A percentile compares a stretch with the other conserved stretches of the same genome.
Conservation (phyloP, 2,113 vertebrate genomes). For the Alethe diademata region DNA sequence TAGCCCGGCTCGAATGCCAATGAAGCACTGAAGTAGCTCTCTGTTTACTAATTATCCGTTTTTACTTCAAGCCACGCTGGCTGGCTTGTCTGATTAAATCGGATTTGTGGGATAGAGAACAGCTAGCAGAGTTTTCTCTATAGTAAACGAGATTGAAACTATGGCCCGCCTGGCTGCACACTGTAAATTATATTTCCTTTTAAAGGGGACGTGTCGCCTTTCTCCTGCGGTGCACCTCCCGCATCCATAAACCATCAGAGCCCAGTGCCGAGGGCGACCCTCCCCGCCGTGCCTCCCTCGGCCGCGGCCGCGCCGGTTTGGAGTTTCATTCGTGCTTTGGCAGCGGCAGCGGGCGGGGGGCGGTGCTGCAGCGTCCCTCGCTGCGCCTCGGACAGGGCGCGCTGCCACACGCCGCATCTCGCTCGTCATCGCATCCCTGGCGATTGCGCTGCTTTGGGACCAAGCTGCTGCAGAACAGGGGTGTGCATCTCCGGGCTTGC, state of each 20-base stretch:
- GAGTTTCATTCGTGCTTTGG: neutral
- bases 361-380: neutral
- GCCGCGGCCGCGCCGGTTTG: rapidly evolving
- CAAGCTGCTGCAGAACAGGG: rapidly evolving
- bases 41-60: slow-evolving; percentile 99
- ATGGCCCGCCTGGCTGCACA: slow-evolving; percentile 81
- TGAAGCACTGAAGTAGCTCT: slow-evolving; percentile 97
- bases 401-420: rapidly evolving
- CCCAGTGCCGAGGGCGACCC: neutral
- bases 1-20: slow-evolving; percentile 99
- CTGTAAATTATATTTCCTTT: slow-evolving; percentile 92
- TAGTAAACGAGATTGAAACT: slow-evolving; percentile 89
- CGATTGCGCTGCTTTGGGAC: rapidly evolving
- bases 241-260: slow-evolving; percentile 44
- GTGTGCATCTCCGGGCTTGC: rapidly evolving
- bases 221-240: slow-evolving; percentile 57
- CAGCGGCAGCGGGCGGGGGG: neutral
- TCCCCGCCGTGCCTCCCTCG: neutral
- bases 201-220: slow-evolving; percentile 84
- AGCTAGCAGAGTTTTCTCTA: slow-evolving; percentile 86
- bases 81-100: slow-evolving; percentile 99
- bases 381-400: neutral
- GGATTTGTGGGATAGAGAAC: slow-evolving; percentile 93
- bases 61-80: slow-evolving; percentile 95
- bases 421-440: neutral